phyloP scores from a whole-genome alignment of 2,113 vertebrate species.

The Lates calcarifer region DNA sequence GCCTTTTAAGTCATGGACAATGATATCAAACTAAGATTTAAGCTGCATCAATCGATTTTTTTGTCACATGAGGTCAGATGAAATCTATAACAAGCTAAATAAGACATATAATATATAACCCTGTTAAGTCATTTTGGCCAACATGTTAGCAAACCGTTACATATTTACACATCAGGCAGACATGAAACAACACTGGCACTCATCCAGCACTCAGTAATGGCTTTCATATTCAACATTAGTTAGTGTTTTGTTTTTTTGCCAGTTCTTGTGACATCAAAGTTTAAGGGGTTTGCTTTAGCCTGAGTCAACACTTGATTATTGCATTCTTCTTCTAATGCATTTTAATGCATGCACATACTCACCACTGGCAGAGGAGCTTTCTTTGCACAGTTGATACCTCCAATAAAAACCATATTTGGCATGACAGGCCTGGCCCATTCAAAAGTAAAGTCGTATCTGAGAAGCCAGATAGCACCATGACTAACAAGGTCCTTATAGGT shows the following conservation, averaged over 20 bases:
- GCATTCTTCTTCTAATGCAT: not conserved
- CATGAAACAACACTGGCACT: not conserved
- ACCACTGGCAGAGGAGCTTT: constrained; percentile 81
- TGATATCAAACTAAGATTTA: not conserved
- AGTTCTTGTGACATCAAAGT: not conserved
- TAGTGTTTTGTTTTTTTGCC: too few species aligned
- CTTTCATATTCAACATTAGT: too few species aligned
- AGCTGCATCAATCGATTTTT: not conserved
- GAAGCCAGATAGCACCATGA: constrained; percentile 86
- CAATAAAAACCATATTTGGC: constrained; percentile 89
- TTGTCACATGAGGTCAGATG: not conserved
- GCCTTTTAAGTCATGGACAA: not conserved
- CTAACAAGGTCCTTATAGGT: constrained; percentile 82
- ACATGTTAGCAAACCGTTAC: not conserved
- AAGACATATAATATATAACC: not conserved
- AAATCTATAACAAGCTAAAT: not conserved
- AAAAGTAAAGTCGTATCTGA: constrained; percentile 88
- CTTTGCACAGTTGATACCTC: constrained; percentile 85
- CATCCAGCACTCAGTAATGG: too few species aligned
- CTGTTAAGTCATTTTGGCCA: not conserved
- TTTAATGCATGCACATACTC: constrained; percentile 55
- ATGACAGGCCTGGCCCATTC: constrained; percentile 88
- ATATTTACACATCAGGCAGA: not conserved
- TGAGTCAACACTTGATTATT: constrained; percentile 8
- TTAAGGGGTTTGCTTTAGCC: not conserved